Evolutionary conservation across 2,888 invertebrate genomes (phyloP), one percentile per base, ranked within the genome.

Genomic region (Eristalis arbustorum): DNA sequence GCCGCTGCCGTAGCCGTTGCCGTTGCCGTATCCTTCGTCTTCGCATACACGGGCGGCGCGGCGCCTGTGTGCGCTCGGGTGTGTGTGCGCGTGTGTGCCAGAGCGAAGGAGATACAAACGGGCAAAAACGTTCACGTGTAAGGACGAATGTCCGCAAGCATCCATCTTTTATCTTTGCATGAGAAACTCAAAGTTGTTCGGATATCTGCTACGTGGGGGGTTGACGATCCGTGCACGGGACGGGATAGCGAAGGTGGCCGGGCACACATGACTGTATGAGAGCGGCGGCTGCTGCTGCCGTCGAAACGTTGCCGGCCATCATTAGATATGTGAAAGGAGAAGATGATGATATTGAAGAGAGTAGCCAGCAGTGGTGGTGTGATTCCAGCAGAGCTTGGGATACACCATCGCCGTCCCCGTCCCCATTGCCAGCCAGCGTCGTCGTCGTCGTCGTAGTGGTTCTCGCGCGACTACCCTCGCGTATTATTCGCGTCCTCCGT

Each of bases 131-230:
- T 75, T 87, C 87, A 87, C 87, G 83, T 87, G 82, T 83, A 87
- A 83, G 87, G 83, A 87, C 87, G 78, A 83, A 87, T 87, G 87
- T 87, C 87, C 87, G 87, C 83, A 66, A 87, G 87, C 87, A 87
- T 87, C 83, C 79, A 87, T 87, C 87, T 87, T 87, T 87, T 87
- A 87, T 87, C 87, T 83, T 87, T 87, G 87, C 87, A 87, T 87
- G 87, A 87, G 87, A 87, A 87, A 87, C 87, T 87, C 87, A 75
- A 87, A 87, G 87, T 87, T 87, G 83, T 64, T 87, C 71, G 63
- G 78, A 87, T 74, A 83, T 78, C 72, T 77, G 74, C 42, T 75
- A 80, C 84, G 78, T 67, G 82, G 69, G 64, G 74, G 42, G 23
- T 25, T 64, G 67, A 68, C 62, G 64, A 57, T 75, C 74, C 75